Conservation (phyloP, 1,140 invertebrate species). For the Harpegnathos saltator region DNA sequence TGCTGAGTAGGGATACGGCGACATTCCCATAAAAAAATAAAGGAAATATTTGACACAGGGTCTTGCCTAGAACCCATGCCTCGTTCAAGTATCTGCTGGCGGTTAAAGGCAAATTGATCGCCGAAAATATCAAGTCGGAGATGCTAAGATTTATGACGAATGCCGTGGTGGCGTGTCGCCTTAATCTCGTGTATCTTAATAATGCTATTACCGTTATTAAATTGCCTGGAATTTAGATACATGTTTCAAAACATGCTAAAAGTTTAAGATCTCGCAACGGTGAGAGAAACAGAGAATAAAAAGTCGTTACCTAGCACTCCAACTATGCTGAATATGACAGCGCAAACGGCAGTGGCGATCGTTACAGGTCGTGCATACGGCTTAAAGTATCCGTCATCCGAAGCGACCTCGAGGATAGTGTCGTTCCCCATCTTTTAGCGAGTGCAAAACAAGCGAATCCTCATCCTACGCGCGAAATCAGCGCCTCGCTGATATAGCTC, state of each 20-base stretch:
- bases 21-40: constrained; percentile 96
- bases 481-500: too few species aligned
- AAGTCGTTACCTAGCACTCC: constrained; percentile 90
- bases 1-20: constrained; percentile 93
- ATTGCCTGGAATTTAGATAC: constrained; percentile 89
- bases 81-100: constrained; percentile 93
- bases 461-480: constrained; percentile 21
- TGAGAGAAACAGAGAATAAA: constrained; percentile 7
- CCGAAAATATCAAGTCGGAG: constrained; percentile 94
- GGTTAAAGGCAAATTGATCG: constrained; percentile 93
- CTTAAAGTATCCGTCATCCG: constrained; percentile 63
- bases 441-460: neutral
- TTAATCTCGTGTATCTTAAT: constrained; percentile 90
- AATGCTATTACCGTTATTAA: constrained; percentile 92
- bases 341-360: constrained; percentile 91
- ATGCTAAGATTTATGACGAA: constrained; percentile 95
- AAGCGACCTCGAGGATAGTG: constrained; percentile 59
- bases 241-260: neutral
- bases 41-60: constrained; percentile 93
- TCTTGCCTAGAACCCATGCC: constrained; percentile 93
- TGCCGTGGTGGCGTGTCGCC: constrained; percentile 93
- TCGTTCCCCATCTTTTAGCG: constrained; percentile 67
- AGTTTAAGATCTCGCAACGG: constrained; percentile 2
- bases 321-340: constrained; percentile 91
- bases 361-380: constrained; percentile 89